Conservation (phyloP, 2,888 invertebrate species). For the Athalia rosae region DNA sequence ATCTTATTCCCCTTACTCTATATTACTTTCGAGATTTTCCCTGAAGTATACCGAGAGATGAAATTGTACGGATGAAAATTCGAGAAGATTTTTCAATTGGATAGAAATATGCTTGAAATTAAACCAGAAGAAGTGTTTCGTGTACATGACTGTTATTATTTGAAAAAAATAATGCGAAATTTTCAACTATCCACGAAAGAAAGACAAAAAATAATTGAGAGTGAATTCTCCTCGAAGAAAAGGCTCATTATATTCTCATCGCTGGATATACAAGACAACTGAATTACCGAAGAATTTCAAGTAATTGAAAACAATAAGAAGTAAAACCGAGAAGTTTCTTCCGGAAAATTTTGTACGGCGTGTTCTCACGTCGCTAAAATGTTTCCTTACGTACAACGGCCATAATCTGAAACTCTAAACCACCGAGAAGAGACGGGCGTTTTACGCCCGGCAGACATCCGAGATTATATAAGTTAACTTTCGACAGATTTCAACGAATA, state of each 20-base stretch:
- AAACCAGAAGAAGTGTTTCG: no score
- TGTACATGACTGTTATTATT: no score
- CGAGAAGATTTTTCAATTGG: no score
- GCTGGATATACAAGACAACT: no score
- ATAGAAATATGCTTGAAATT: no score
- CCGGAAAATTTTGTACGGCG: constrained; percentile 22
- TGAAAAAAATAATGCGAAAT: no score
- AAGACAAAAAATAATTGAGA: neutral
- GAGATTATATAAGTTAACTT: constrained; percentile 36
- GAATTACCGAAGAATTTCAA: no score
- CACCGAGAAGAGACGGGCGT: neutral
- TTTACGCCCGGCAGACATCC: constrained; percentile 32
- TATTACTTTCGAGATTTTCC: constrained; percentile 9
- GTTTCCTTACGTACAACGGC: neutral
- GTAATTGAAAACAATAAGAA: constrained; percentile 40
- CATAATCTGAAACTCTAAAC: neutral
- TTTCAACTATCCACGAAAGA: no score
- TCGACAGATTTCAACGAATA: constrained; percentile 33
- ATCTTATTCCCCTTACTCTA: neutral
- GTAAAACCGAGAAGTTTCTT: neutral
- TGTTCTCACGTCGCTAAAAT: neutral
- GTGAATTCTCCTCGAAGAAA: neutral
- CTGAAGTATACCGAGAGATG: neutral
- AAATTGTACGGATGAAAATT: no score
- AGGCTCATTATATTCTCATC: neutral